Evolutionary conservation across 2,113 vertebrate genomes (phyloP).

Genomic region (Ctenodactylus gundi): DNA sequence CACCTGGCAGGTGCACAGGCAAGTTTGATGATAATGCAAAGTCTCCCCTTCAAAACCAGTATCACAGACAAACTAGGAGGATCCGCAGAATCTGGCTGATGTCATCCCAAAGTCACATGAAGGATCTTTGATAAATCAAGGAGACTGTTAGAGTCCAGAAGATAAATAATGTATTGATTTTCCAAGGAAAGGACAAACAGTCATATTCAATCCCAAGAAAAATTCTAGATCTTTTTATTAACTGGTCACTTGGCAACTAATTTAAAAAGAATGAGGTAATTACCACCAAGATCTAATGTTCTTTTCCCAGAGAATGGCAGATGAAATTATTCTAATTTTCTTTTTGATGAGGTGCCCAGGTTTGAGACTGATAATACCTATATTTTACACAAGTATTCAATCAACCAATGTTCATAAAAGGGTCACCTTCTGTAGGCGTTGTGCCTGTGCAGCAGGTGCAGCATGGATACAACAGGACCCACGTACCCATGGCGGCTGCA

Average conservation of each 20-base stretch:
- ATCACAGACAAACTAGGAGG: background rate
- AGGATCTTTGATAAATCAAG: slow-evolving; percentile 58
- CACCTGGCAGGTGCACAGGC: slow-evolving; percentile 25
- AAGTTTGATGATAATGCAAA: slow-evolving; percentile 47
- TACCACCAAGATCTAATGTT: slow-evolving; percentile 48
- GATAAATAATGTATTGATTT: slow-evolving; percentile 75
- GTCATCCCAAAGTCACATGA: slow-evolving; percentile 57
- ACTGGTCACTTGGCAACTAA: slow-evolving; percentile 54
- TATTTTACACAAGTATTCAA: slow-evolving; percentile 20
- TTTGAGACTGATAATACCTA: slow-evolving; percentile 6
- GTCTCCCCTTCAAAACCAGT: background rate
- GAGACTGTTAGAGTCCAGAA: slow-evolving; percentile 40
- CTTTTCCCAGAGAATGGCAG: slow-evolving; percentile 6
- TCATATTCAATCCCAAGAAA: slow-evolving; percentile 54
- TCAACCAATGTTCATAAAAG: slow-evolving; percentile 1
- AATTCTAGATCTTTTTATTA: slow-evolving; percentile 60
- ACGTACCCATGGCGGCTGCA: fast-evolving
- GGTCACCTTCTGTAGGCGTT: background rate
- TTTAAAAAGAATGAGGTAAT: slow-evolving; percentile 62
- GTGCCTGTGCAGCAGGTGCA: background rate
- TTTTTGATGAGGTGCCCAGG: slow-evolving; percentile 46
- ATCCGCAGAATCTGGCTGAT: background rate
- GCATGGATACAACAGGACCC: background rate
- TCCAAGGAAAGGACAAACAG: slow-evolving; percentile 46
- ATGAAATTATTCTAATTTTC: slow-evolving; percentile 53